phyloP scores from a whole-genome alignment of 2,113 vertebrate genomes.

The Triplophysa dalaica region DNA sequence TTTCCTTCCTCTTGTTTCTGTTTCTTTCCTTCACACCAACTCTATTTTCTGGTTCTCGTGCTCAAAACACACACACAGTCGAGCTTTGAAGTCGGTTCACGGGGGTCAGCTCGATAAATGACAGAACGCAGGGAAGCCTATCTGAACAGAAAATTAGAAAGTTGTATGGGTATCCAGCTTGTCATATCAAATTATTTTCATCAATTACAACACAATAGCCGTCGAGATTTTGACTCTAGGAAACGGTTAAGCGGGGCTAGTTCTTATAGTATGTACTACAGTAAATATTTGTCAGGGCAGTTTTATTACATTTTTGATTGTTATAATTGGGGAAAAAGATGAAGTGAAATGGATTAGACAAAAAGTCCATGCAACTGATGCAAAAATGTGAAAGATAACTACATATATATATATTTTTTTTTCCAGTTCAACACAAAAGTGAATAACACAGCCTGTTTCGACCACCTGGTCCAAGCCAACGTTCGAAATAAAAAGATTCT shows the following conservation, averaged over 20 bases:
- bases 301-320: too few species aligned
- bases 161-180: constrained; percentile 37
- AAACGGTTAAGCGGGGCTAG: too few species aligned
- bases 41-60: constrained; percentile 25
- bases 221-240: neutral
- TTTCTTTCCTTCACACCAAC: neutral
- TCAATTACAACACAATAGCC: constrained; percentile 21
- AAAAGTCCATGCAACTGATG: too few species aligned
- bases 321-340: too few species aligned
- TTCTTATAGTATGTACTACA: too few species aligned
- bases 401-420: neutral
- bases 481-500: constrained; percentile 97
- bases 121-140: constrained; percentile 40
- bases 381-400: neutral
- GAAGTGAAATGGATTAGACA: too few species aligned
- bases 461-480: constrained; percentile 96
- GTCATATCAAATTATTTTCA: constrained; percentile 27
- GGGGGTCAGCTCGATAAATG: constrained; percentile 50
- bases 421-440: constrained; percentile 93
- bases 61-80: constrained; percentile 20
- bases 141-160: constrained; percentile 35
- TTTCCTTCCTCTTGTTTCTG: neutral
- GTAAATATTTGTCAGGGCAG: too few species aligned
- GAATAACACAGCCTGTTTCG: constrained; percentile 93
- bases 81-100: constrained; percentile 64